Percentiles rank a stretch among this genome's conserved stretches.
Conservation (phyloP, 2,888 invertebrate species). For the Alviniconcha strummeri region DNA sequence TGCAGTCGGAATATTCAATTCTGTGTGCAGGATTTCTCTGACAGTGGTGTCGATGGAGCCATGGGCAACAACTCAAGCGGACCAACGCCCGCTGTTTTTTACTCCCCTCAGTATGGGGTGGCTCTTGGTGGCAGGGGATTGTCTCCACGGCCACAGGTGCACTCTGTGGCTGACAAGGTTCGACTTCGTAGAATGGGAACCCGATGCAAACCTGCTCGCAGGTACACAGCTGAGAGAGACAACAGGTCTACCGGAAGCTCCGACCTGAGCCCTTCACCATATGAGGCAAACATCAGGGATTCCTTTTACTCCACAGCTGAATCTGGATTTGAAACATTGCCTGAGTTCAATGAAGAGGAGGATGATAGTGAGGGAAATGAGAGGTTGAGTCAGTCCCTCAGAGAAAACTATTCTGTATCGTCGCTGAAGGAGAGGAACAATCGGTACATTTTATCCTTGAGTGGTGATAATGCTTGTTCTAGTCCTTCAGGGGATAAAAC, state of each 20-base stretch:
- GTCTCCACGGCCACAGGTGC: slow-evolving; percentile 20
- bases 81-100: slow-evolving; percentile 41
- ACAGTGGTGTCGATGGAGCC: slow-evolving; percentile 46
- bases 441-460: slow-evolving; percentile 19
- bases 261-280: slow-evolving; percentile 41
- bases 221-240: slow-evolving; percentile 32
- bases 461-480: slow-evolving; percentile 25
- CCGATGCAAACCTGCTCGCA: slow-evolving; percentile 9
- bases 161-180: slow-evolving; percentile 17
- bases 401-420: slow-evolving; percentile 62
- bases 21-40: slow-evolving; percentile 42
- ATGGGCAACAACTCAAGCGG: slow-evolving; percentile 45
- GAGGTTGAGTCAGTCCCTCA: slow-evolving; percentile 52
- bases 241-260: slow-evolving; percentile 20
- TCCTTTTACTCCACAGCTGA: slow-evolving; percentile 50
- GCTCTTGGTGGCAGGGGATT: slow-evolving; percentile 38
- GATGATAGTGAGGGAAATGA: slow-evolving; percentile 21
- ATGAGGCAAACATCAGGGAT: slow-evolving; percentile 40
- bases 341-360: slow-evolving; percentile 39
- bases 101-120: slow-evolving; percentile 45
- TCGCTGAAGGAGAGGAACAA: slow-evolving; percentile 59
- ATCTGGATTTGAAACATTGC: slow-evolving; percentile 47
- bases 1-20: no score
- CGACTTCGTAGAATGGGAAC: slow-evolving; percentile 36
- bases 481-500: slow-evolving; percentile 32